These are phyloP conservation scores for Tachuris rubrigastra DNA, from an alignment of 2,113 vertebrate species.

Conservation along the genomic window DNA sequence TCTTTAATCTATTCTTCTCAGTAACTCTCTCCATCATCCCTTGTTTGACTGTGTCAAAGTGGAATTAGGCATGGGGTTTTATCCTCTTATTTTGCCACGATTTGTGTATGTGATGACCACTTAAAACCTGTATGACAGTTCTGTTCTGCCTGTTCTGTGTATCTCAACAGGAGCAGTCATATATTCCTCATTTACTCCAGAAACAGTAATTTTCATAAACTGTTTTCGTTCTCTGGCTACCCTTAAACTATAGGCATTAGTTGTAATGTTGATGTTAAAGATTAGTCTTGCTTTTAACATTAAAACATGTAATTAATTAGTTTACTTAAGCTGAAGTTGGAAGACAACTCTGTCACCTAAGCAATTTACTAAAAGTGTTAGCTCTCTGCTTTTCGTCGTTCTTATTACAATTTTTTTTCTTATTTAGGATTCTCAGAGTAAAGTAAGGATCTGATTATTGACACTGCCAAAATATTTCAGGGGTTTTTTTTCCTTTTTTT, in stretches of 20 bases:
- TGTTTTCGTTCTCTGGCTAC: background rate
- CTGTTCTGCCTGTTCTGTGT: background rate
- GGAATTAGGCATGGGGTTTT: background rate
- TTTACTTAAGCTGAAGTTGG: background rate
- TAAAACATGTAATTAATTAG: background rate
- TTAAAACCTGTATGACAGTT: background rate
- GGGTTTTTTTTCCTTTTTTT: background rate
- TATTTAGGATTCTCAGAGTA: conserved; percentile 3
- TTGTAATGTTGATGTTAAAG: background rate
- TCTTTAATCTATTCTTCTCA: background rate
- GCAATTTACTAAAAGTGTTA: background rate
- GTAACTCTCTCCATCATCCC: background rate
- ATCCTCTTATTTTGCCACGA: background rate
- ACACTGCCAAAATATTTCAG: background rate
- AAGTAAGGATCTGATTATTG: conserved; percentile 1
- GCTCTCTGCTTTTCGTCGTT: background rate
- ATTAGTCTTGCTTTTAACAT: background rate
- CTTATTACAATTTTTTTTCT: conserved; percentile 29
- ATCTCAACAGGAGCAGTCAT: background rate
- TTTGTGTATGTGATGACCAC: background rate
- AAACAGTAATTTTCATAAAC: background rate
- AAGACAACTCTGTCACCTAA: background rate
- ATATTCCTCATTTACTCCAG: background rate
- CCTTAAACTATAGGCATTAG: background rate
- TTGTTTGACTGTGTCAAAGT: background rate